A percentile compares a stretch with the other conserved stretches of the same genome.
These are phyloP conservation scores for Esox lucius DNA, from an alignment of 2,797 vertebrate species.

Conservation along the genomic window DNA sequence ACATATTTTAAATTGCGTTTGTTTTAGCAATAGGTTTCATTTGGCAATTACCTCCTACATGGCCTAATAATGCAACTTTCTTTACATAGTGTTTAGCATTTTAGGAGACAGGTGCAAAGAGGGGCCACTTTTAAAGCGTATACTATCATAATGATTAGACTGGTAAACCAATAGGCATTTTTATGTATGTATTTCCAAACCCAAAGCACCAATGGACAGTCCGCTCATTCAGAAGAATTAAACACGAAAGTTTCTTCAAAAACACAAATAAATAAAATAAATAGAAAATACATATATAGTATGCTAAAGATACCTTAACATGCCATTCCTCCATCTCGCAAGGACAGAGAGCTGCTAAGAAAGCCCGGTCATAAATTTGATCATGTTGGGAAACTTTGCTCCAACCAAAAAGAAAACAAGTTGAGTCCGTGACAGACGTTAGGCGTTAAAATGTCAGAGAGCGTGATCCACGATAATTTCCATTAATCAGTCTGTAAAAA, in stretches of 20 bases:
- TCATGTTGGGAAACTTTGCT: conserved; percentile 38
- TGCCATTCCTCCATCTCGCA: background rate
- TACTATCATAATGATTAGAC: background rate
- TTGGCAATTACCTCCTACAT: background rate
- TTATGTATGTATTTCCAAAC: background rate
- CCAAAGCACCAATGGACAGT: background rate
- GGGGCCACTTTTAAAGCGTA: background rate
- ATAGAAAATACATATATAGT: background rate
- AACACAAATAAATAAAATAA: background rate
- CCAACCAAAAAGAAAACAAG: conserved; percentile 19
- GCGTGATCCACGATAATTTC: conserved; percentile 42
- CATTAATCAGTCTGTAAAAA: conserved; percentile 57
- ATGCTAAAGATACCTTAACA: background rate
- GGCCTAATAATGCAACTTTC: background rate
- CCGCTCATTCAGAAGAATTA: background rate
- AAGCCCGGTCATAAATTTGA: background rate
- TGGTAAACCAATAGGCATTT: background rate
- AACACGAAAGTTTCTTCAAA: background rate
- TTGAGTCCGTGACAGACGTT: conserved; percentile 9
- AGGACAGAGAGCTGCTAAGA: background rate
- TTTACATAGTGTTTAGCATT: background rate
- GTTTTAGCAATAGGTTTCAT: background rate
- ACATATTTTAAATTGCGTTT: background rate
- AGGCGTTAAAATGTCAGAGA: conserved; percentile 51
- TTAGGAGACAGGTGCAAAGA: background rate